These are phyloP conservation scores for Puffinus mauretanicus DNA, from an alignment of 2,113 vertebrate species.

Conservation along the genomic window DNA sequence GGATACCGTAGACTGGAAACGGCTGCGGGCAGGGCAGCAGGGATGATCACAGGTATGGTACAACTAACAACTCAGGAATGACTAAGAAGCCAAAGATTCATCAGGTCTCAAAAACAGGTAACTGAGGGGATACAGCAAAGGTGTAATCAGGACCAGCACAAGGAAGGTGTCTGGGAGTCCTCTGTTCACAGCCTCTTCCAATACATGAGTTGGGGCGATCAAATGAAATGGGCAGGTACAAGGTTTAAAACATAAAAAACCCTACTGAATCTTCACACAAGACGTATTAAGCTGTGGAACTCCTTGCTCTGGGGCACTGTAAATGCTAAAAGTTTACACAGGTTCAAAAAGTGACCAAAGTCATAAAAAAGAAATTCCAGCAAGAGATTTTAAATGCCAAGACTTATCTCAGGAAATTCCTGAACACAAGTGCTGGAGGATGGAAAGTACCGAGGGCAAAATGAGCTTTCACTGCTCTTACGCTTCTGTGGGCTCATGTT, in stretches of 20 bases:
- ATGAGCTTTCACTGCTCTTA: neutral
- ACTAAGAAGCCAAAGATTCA: neutral
- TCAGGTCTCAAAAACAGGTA: neutral
- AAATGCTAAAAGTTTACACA: neutral
- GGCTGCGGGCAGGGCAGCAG: neutral
- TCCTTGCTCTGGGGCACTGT: neutral
- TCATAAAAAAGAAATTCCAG: neutral
- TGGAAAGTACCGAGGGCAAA: accelerated
- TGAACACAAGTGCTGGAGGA: neutral
- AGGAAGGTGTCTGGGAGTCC: neutral
- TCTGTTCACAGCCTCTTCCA: neutral
- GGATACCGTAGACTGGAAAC: neutral
- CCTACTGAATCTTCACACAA: neutral
- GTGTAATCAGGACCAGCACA: neutral
- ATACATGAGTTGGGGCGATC: neutral
- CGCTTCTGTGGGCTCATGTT: neutral
- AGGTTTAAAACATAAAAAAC: neutral
- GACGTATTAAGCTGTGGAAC: neutral
- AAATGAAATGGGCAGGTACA: neutral
- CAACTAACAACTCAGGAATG: neutral
- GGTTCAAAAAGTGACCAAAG: neutral
- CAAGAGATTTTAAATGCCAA: neutral
- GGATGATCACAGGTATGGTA: neutral
- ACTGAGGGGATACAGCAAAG: neutral
- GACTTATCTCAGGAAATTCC: neutral